Evolutionary conservation across 53 echinoderm and acorn worm species (phyloP).

Genomic region (Stichopus horrens): DNA sequence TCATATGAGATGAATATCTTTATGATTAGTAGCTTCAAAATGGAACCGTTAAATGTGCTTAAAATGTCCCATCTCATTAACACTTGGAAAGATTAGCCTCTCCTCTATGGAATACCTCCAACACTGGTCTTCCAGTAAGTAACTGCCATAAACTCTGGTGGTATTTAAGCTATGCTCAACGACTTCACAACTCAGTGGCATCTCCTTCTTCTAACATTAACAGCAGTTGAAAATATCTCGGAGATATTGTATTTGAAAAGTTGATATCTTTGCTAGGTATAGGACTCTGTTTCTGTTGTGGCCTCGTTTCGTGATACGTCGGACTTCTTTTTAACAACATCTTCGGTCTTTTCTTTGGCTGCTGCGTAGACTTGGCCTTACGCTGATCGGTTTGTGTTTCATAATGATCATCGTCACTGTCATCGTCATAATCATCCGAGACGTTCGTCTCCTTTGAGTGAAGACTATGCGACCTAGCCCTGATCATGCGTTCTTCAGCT

Average conservation of each 20-base stretch:
- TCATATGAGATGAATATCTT: too few relatives aligned
- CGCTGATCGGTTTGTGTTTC: neutral
- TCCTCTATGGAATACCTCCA: too few relatives aligned
- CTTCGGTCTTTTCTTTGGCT: slow-evolving; percentile 4
- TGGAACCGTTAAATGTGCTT: too few relatives aligned
- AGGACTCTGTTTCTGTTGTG: neutral
- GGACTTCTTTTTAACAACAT: neutral
- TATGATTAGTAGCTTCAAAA: too few relatives aligned
- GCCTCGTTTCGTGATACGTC: neutral
- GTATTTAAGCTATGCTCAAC: neutral
- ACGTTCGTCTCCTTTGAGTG: neutral
- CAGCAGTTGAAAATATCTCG: neutral
- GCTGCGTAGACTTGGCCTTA: neutral
- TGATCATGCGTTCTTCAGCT: neutral
- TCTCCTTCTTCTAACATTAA: slow-evolving; percentile 24
- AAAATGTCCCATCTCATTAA: too few relatives aligned
- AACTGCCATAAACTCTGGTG: too few relatives aligned
- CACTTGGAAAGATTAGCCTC: too few relatives aligned
- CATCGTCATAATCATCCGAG: neutral
- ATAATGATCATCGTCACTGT: neutral
- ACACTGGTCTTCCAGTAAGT: too few relatives aligned
- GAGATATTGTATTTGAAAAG: neutral
- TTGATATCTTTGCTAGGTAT: neutral
- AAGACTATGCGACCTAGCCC: neutral
- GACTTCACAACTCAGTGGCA: neutral